These are phyloP conservation scores for Chloroclystis v-ata DNA, from an alignment of 2,888 invertebrate species.

Conservation along the genomic window DNA sequence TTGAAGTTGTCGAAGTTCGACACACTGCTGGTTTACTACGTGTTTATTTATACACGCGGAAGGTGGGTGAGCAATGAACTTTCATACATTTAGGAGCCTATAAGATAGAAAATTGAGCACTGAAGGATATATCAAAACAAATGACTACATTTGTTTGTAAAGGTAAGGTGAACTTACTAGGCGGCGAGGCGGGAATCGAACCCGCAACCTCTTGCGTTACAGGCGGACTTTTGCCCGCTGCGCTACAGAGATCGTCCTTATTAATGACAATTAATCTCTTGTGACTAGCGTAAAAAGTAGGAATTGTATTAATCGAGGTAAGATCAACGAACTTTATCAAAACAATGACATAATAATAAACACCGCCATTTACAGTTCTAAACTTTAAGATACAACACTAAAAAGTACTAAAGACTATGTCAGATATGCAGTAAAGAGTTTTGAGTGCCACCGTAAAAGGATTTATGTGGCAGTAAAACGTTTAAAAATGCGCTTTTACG, in stretches of 20 bases:
- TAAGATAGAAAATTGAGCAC: too few species aligned
- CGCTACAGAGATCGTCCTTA: too few species aligned
- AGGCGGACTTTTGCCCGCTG: too few species aligned
- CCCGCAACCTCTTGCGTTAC: too few species aligned
- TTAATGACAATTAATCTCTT: too few species aligned
- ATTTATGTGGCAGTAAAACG: slow-evolving; percentile 23
- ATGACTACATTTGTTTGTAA: too few species aligned
- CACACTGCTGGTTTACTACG: slow-evolving; percentile 33
- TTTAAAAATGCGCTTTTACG: slow-evolving; percentile 22
- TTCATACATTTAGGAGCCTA: slow-evolving; percentile 19
- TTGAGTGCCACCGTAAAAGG: slow-evolving; percentile 23
- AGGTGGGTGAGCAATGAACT: slow-evolving; percentile 73
- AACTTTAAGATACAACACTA: slow-evolving; percentile 17
- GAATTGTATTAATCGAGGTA: slow-evolving; percentile 16
- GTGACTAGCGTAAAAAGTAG: too few species aligned
- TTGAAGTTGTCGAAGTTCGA: slow-evolving; percentile 73
- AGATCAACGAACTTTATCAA: slow-evolving; percentile 17
- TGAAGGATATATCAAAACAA: too few species aligned
- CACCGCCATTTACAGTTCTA: slow-evolving; percentile 24
- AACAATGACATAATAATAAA: slow-evolving; percentile 28
- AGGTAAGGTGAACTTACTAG: too few species aligned
- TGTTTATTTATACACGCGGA: slow-evolving; percentile 68
- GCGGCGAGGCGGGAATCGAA: too few species aligned
- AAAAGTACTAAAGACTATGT: slow-evolving; percentile 19
- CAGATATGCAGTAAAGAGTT: slow-evolving; percentile 23